phyloP scores from a whole-genome alignment of 2,888 invertebrate species.

The Drosophila birchii region DNA sequence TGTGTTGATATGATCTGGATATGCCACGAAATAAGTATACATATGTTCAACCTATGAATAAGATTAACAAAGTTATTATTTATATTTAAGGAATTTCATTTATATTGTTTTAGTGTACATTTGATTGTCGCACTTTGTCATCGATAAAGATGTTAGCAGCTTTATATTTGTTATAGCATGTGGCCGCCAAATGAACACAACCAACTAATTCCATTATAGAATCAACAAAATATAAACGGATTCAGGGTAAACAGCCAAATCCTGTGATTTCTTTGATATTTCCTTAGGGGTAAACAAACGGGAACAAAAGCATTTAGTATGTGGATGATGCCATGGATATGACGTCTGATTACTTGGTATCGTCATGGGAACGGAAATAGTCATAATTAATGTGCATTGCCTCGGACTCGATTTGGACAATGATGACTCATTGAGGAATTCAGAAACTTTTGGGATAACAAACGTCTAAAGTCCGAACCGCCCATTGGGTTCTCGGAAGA shows the following conservation, averaged over 20 bases:
- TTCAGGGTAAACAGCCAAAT: slow-evolving; percentile 34
- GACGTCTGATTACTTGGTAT: slow-evolving; percentile 31
- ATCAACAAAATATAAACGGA: background rate
- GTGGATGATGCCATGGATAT: slow-evolving; percentile 33
- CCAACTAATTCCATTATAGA: slow-evolving; percentile 3
- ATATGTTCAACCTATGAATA: no score
- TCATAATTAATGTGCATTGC: slow-evolving; percentile 4
- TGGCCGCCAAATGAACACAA: background rate
- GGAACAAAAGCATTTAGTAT: slow-evolving; percentile 8
- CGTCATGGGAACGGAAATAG: slow-evolving; percentile 8
- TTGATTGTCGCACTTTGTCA: slow-evolving; percentile 2
- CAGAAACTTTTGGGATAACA: background rate
- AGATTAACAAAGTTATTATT: background rate
- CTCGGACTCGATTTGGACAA: background rate
- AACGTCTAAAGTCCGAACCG: background rate
- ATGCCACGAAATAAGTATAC: background rate
- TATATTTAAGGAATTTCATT: background rate
- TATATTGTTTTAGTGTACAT: background rate
- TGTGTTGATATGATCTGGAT: background rate
- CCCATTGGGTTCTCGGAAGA: background rate
- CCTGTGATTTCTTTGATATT: slow-evolving; percentile 30
- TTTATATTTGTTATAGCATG: slow-evolving; percentile 2
- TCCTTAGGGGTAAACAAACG: slow-evolving; percentile 22
- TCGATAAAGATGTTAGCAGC: background rate
- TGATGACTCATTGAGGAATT: slow-evolving; percentile 19